phyloP scores from a whole-genome alignment of 2,888 invertebrate species.

The Drosophila differens region DNA sequence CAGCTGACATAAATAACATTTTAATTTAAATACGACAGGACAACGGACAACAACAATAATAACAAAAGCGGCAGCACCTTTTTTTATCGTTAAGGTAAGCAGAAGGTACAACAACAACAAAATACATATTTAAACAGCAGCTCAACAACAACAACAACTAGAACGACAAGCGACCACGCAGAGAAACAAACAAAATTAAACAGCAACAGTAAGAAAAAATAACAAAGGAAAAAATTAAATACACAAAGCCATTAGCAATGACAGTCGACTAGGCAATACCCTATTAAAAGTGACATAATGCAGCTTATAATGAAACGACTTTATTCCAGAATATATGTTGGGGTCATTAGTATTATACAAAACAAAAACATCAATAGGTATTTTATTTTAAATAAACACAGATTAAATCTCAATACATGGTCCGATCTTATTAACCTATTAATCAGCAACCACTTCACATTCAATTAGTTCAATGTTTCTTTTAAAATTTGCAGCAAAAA shows the following conservation, averaged over 20 bases:
- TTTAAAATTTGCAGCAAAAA: not conserved
- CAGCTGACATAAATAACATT: slow-evolving; percentile 81
- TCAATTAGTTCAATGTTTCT: not conserved
- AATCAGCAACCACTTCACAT: not conserved
- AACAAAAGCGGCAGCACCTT: slow-evolving; percentile 58
- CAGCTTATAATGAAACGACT: not conserved
- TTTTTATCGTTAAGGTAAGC: slow-evolving; percentile 77
- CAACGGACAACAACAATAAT: slow-evolving; percentile 55
- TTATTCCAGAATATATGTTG: not conserved
- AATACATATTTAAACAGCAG: slow-evolving; percentile 76
- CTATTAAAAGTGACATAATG: not conserved
- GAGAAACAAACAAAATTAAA: slow-evolving; percentile 74
- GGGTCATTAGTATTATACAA: not conserved
- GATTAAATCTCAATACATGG: not conserved
- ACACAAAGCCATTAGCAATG: not conserved
- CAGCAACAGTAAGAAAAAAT: slow-evolving; percentile 50
- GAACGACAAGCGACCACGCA: slow-evolving; percentile 45
- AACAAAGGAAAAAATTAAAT: slow-evolving; percentile 24
- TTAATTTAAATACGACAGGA: slow-evolving; percentile 79
- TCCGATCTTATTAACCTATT: not conserved
- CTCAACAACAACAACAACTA: slow-evolving; percentile 22
- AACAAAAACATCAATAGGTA: not conserved
- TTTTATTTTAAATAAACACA: not conserved
- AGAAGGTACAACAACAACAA: slow-evolving; percentile 58
- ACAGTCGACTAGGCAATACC: slow-evolving; percentile 13